Evolutionary conservation across 2,113 vertebrate species (phyloP).

Genomic region (Microcebus griseorufus): DNA sequence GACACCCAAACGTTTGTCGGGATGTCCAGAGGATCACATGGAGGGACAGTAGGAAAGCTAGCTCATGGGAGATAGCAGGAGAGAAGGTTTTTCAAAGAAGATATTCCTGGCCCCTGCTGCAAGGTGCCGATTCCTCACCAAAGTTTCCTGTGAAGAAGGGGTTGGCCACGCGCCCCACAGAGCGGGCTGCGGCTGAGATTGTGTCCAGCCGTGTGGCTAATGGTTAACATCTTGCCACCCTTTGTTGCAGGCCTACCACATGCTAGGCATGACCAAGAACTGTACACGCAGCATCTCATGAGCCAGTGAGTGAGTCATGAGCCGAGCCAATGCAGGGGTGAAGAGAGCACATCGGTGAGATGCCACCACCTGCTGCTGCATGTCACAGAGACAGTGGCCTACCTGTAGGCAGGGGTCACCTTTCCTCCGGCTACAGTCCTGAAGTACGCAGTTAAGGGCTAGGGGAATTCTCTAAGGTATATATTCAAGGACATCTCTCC

Average conservation of each 20-base stretch:
- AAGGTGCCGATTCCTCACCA: not conserved
- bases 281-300: not conserved
- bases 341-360: not conserved
- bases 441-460: not conserved
- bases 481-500: not conserved
- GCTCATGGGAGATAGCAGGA: not conserved
- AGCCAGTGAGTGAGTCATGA: not conserved
- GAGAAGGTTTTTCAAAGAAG: not conserved
- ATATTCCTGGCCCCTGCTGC: not conserved
- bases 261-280: not conserved
- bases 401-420: not conserved
- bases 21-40: not conserved
- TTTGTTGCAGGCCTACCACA: not conserved
- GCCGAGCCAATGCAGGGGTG: not conserved
- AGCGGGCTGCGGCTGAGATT: not conserved
- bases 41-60: not conserved
- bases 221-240: not conserved
- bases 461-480: not conserved
- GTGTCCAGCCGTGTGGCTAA: not conserved
- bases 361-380: not conserved
- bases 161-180: not conserved
- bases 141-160: not conserved
- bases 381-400: not conserved
- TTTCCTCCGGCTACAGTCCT: not conserved
- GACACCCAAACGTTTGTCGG: not conserved